Evolutionary conservation across 2,113 vertebrate species (phyloP), one percentile per base, ranked within the genome.

Genomic region (Lichenostomus cassidix): DNA sequence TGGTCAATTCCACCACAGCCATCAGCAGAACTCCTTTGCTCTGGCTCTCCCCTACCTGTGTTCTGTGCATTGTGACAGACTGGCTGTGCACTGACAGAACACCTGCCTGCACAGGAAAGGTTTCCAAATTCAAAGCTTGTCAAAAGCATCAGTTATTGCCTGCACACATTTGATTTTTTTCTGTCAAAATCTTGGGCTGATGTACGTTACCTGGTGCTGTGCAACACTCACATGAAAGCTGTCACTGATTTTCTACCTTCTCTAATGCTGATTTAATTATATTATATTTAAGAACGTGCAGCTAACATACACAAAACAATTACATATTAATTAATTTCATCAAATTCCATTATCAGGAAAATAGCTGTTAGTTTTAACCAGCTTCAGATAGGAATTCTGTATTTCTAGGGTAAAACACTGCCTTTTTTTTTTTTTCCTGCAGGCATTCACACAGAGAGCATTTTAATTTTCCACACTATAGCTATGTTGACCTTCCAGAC

Each of bases 381-480:
- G 49, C 39, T 28, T 89, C 91, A 94, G 93, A 96, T 33, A 93
- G 15, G 39, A 89, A 96, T 94, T 86, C 62, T 83, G 18, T 25
- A 78, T 93, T 96, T 96, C 87, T 81, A 82, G 73, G 39, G 39
- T 94, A 96, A 97, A 97, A 59, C 15, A 55, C 10, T 81, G 28
- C 9, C 1, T 35, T 56, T 70, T 75, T 44, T 42, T 27, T 58
- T 82, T 84, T 59, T 65, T 24, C 8, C 18, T 74, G 89, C 94
- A 97, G 62, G 56, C 89, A 95, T 94, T 97, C 97, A 97, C 67
- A 94, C 6, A 24, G 75, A 95, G 80, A 97, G 82, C 95, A 97
- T 97, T 98, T 98, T 98, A 98, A 98, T 98, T 98, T 98, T 97
- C 97, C 91, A 94, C 97, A 80, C 93, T 97, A 90, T 95, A 96